A percentile compares a stretch with the other conserved stretches of the same genome.
Conservation (phyloP, 2,888 invertebrate species). For the Colostygia pectinataria region DNA sequence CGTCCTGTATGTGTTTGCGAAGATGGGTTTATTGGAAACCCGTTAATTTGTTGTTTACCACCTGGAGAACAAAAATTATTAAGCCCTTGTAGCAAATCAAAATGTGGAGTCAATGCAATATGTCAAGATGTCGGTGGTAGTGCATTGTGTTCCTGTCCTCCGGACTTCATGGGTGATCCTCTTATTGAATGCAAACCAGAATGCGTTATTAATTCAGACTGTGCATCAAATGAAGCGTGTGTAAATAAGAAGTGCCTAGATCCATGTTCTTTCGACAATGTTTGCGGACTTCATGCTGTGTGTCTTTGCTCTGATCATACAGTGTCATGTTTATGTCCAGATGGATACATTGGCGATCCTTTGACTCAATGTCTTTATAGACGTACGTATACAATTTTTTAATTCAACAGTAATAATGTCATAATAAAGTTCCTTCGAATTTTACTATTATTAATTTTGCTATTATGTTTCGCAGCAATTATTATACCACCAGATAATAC, state of each 20-base stretch:
- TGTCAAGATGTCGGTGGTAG: constrained; percentile 87
- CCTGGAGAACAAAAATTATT: constrained; percentile 78
- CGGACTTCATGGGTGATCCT: constrained; percentile 91
- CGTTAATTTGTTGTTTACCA: constrained; percentile 87
- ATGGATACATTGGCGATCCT: constrained; percentile 91
- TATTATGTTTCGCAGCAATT: constrained; percentile 56
- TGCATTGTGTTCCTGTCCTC: constrained; percentile 90
- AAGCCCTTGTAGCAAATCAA: constrained; percentile 88
- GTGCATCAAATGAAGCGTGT: constrained; percentile 88
- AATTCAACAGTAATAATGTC: too few relatives aligned
- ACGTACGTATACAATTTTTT: constrained; percentile 67
- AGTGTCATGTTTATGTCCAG: constrained; percentile 90
- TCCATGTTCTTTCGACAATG: constrained; percentile 86
- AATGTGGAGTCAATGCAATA: constrained; percentile 91
- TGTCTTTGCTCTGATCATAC: constrained; percentile 92
- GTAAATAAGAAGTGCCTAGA: constrained; percentile 88
- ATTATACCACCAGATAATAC: constrained; percentile 83
- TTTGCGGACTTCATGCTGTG: constrained; percentile 91
- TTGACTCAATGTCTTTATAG: constrained; percentile 87
- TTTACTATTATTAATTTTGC: not conserved
- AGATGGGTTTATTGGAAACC: constrained; percentile 89
- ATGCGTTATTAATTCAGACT: constrained; percentile 92
- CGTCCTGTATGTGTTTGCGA: constrained; percentile 91
- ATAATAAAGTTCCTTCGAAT: too few relatives aligned
- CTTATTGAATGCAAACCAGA: constrained; percentile 89